Base-by-base conservation (phyloP, 1,140 invertebrate genomes). In the Bilobella aurantiaca region DNA sequence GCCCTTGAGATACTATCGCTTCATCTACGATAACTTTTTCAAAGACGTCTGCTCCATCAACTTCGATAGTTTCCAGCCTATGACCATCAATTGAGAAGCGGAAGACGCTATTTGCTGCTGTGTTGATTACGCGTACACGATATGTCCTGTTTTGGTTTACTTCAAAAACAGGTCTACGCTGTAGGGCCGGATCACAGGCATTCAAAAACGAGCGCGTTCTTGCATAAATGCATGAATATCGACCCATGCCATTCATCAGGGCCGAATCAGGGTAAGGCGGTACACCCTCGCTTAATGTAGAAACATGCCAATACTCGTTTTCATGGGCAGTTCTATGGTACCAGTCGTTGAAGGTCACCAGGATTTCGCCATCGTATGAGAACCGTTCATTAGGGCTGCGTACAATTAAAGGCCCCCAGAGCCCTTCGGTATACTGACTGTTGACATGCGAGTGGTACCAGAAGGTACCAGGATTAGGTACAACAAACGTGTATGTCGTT, bases 61-160 rank as follows among this genome's bases (percentile, higher is more conserved):
- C 68, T 46, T 69, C 68, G 25, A 69, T 66, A 2, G 56, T 31
- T 30, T 64, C 31, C 27, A 69, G 29, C 2, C 21, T 32, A 28
- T 69, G 68, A 1, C 63, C 58, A 18, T 69, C 68, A 47, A 69
- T 69, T 18, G 64, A 69, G 31, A 69, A 69, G 23, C 53, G 59
- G 31, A 64, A 69, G 1, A 31, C 29, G n/a, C 57, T 32, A 2
- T 60, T n/a, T 1, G 64, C 32, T 5, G 29, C 25, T 5, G 58
- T 58, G 32, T 66, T 69, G 58, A 69, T 69, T 30, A 69, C 46
- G 3, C 68, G 37, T 12, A 69, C 62, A 21, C 68, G 47, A 30
- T 66, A 66, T 8, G 32, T 59, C 23, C 56, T 28, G n/a, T 60
- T 58, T 3, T 30, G 68, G 1, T 28, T 21, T 2, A 66, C 62